A percentile compares a stretch with the other conserved stretches of the same genome.
phyloP scores from a whole-genome alignment of 37 sponge, comb jelly and placozoan genomes.

The Theonella swinhoei region DNA sequence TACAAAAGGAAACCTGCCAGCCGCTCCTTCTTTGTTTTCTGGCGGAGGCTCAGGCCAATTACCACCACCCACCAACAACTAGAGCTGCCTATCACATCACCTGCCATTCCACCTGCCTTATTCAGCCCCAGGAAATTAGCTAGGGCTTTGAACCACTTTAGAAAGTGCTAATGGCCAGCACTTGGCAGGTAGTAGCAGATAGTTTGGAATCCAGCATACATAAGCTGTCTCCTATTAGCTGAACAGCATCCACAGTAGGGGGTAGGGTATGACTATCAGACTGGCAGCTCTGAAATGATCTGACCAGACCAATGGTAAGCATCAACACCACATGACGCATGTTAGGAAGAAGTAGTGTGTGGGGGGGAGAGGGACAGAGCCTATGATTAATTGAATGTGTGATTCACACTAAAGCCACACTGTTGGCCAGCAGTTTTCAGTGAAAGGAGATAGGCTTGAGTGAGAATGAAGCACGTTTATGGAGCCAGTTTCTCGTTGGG shows the following conservation, averaged over 20 bases:
- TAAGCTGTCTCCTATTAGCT: background rate
- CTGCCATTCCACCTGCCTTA: background rate
- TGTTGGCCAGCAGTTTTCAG: background rate
- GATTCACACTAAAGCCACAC: background rate
- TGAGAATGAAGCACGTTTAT: background rate
- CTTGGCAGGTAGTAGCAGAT: background rate
- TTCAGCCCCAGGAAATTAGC: background rate
- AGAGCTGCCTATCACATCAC: background rate
- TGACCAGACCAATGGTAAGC: too few species aligned
- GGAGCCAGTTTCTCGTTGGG: background rate
- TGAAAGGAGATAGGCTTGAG: background rate
- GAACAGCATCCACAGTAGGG: background rate
- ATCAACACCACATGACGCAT: too few species aligned
- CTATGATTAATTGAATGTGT: background rate
- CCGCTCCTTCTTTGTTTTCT: background rate
- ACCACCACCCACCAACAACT: background rate
- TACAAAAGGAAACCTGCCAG: background rate
- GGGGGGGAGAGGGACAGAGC: background rate
- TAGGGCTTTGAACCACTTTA: background rate
- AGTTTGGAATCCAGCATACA: background rate
- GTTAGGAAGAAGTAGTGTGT: background rate
- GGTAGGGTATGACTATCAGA: background rate
- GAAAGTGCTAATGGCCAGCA: background rate
- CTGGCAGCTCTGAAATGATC: too few species aligned
- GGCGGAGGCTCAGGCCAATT: background rate